These are phyloP conservation scores for Neelides folsomi DNA, from an alignment of 2,888 invertebrate genomes.

Conservation along the genomic window DNA sequence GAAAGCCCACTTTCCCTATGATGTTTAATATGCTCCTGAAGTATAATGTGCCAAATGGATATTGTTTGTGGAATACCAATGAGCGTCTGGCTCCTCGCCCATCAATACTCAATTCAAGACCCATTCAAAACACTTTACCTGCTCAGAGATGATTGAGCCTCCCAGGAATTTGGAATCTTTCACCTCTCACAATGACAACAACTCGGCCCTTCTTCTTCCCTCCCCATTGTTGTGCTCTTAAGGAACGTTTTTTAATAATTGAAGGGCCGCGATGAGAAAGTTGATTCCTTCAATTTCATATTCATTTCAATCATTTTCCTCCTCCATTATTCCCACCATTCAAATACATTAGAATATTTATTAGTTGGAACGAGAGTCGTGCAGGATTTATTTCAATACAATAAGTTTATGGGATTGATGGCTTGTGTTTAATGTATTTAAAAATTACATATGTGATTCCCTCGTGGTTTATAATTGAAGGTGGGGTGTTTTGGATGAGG, in stretches of 20 bases:
- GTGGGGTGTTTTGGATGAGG: slow-evolving; percentile 2
- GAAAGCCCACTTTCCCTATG: not conserved
- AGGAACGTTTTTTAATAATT: not conserved
- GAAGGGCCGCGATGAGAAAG: not conserved
- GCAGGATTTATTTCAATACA: too few relatives aligned
- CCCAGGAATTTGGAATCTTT: not conserved
- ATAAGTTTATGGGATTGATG: too few relatives aligned
- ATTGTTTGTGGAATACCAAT: slow-evolving; percentile 1
- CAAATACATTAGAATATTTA: too few relatives aligned
- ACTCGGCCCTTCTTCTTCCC: not conserved
- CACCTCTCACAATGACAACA: not conserved
- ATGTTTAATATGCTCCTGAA: slow-evolving; percentile 17
- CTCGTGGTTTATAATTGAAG: too few relatives aligned
- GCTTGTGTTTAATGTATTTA: too few relatives aligned
- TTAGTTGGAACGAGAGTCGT: too few relatives aligned
- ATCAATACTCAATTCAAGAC: slow-evolving; percentile 9
- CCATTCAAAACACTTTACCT: slow-evolving; percentile 11
- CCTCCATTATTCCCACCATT: too few relatives aligned
- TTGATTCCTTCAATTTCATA: not conserved
- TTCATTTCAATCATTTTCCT: too few relatives aligned
- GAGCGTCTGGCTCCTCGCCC: not conserved
- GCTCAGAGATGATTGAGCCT: not conserved
- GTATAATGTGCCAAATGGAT: slow-evolving; percentile 29
- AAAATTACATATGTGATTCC: too few relatives aligned
- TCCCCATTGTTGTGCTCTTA: not conserved